A percentile compares a stretch with the other conserved stretches of the same genome.
Conservation (phyloP, 2,888 invertebrate genomes). For the Apamea crenata region DNA sequence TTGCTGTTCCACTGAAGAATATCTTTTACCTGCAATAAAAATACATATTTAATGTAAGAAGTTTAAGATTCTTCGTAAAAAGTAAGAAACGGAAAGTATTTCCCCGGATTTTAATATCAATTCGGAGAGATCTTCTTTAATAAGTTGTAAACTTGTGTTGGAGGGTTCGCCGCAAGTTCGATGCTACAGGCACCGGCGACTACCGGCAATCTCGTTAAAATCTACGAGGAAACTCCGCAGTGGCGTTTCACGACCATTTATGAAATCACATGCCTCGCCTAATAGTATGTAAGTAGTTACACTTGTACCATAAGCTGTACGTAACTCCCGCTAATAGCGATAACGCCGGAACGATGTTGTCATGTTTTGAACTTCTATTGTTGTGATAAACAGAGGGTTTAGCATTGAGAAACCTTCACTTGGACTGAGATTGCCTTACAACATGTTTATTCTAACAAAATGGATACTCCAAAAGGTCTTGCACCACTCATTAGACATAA, state of each 20-base stretch:
- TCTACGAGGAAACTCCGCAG: constrained; percentile 83
- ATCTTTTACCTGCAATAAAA: constrained; percentile 64
- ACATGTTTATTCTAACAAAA: constrained; percentile 10
- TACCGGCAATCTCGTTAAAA: constrained; percentile 89
- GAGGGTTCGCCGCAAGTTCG: constrained; percentile 83
- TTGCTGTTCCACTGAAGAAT: constrained; percentile 38
- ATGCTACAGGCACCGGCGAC: constrained; percentile 80
- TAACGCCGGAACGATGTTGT: constrained; percentile 53
- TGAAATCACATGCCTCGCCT: constrained; percentile 81
- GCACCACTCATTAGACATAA: constrained; percentile 1
- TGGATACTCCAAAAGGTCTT: constrained; percentile 3
- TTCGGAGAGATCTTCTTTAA: constrained; percentile 84
- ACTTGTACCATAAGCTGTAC: constrained; percentile 61
- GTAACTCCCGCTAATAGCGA: constrained; percentile 56
- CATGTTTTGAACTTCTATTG: constrained; percentile 56
- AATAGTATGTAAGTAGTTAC: constrained; percentile 76
- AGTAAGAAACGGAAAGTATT: constrained; percentile 78
- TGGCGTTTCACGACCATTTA: constrained; percentile 80
- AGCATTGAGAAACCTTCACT: constrained; percentile 32
- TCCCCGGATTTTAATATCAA: constrained; percentile 81
- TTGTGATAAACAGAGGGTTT: constrained; percentile 51
- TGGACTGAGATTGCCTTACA: constrained; percentile 12
- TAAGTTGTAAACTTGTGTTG: constrained; percentile 87
- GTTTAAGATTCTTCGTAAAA: constrained; percentile 69
- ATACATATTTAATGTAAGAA: constrained; percentile 69